phyloP scores from a whole-genome alignment of 2,113 vertebrate species.

The Microcebus murinus region DNA sequence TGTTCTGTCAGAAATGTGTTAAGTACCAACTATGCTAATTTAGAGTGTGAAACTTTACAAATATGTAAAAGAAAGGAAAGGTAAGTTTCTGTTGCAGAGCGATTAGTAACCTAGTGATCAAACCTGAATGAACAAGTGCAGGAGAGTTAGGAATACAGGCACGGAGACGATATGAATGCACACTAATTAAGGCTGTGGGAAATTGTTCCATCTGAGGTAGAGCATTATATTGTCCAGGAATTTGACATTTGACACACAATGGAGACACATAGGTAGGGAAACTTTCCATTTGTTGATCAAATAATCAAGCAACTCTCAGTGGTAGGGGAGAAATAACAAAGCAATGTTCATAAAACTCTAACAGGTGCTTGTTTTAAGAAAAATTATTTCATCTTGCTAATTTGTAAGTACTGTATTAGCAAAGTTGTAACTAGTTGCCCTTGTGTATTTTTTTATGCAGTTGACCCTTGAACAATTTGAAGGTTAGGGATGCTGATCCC shows the following conservation, averaged over 20 bases:
- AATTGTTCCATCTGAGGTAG: no score
- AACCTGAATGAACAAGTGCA: neutral
- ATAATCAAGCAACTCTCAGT: neutral
- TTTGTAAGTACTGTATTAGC: neutral
- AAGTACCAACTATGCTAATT: neutral
- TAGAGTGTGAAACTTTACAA: neutral
- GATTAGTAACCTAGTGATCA: neutral
- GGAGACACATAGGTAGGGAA: neutral
- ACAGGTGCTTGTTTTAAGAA: neutral
- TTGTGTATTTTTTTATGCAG: neutral
- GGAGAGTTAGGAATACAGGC: neutral
- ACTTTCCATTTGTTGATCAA: neutral
- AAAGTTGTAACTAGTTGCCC: neutral
- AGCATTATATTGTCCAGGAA: neutral
- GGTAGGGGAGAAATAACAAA: neutral
- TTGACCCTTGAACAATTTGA: neutral
- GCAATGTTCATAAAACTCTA: neutral
- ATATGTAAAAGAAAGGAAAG: neutral
- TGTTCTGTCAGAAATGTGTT: neutral
- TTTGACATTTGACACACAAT: neutral
- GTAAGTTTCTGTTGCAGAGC: neutral
- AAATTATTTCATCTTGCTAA: neutral
- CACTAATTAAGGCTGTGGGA: neutral
- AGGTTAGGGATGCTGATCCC: neutral
- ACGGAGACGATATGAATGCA: rapidly evolving